A percentile compares a stretch with the other conserved stretches of the same genome.
Conservation (phyloP, 2,797 vertebrate species). For the Galago senegalensis region DNA sequence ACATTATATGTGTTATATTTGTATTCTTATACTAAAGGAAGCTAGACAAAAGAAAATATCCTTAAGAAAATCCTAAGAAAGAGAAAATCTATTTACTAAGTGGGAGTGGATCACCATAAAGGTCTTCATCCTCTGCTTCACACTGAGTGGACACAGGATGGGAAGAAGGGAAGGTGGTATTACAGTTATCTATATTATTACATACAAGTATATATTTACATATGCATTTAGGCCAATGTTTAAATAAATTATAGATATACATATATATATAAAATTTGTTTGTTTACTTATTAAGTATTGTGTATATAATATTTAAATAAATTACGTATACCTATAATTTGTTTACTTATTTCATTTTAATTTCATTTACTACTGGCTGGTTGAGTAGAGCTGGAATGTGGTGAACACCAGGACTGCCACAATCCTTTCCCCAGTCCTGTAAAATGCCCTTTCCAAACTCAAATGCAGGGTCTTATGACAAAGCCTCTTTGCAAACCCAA, state of each 20-base stretch:
- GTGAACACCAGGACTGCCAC: fast-evolving
- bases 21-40: neutral
- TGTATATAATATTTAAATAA: neutral
- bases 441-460: neutral
- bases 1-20: too few relatives aligned
- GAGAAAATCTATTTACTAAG: neutral
- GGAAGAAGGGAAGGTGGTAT: neutral
- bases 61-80: neutral
- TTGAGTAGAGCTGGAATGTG: neutral
- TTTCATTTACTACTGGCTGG: neutral
- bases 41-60: neutral
- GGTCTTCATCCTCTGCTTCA: neutral
- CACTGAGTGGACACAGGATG: neutral
- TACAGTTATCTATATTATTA: neutral
- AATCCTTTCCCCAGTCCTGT: neutral
- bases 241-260: neutral
- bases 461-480: neutral
- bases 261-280: neutral
- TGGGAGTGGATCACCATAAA: neutral
- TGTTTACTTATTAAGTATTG: neutral
- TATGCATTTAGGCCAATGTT: neutral
- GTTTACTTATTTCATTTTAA: neutral
- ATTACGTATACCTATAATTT: neutral
- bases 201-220: neutral
- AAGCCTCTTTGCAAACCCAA: neutral